These are phyloP conservation scores for Tauraco erythrolophus DNA, from an alignment of 2,113 vertebrate genomes.

Conservation along the genomic window DNA sequence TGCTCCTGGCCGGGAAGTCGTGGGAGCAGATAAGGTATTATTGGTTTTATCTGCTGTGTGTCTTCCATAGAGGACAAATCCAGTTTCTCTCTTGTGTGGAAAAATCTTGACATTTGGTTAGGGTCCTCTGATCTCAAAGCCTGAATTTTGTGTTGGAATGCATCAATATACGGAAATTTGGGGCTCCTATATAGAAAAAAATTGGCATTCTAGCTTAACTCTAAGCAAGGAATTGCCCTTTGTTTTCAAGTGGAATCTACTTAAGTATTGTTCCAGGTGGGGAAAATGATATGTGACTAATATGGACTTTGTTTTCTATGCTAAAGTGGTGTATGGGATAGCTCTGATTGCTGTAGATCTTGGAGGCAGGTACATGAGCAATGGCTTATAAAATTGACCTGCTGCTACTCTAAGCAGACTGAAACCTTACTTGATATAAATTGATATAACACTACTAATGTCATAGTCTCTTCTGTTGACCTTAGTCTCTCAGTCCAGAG, in stretches of 20 bases:
- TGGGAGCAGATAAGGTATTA: slow-evolving; percentile 58
- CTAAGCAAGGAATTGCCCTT: neutral
- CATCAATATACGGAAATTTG: neutral
- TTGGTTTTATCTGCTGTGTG: slow-evolving; percentile 27
- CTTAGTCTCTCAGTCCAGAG: neutral
- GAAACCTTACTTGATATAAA: neutral
- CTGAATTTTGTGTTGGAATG: slow-evolving; percentile 12
- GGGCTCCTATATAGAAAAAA: neutral
- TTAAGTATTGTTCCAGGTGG: neutral
- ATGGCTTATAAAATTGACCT: neutral
- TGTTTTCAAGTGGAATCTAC: neutral
- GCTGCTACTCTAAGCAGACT: neutral
- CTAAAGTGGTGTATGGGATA: neutral
- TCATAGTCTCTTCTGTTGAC: neutral
- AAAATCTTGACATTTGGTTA: slow-evolving; percentile 4
- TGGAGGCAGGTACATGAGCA: neutral
- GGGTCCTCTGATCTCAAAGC: neutral
- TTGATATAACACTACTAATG: neutral
- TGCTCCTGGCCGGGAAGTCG: slow-evolving; percentile 54
- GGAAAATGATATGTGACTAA: neutral
- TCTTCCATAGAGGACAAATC: slow-evolving; percentile 13
- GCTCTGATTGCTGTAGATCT: neutral
- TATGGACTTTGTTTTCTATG: neutral
- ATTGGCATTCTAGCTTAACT: neutral
- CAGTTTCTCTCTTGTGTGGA: neutral